Percentiles rank a stretch among this genome's conserved stretches.
Conservation (phyloP, 2,797 vertebrate species). For the Novumbra hubbsi region DNA sequence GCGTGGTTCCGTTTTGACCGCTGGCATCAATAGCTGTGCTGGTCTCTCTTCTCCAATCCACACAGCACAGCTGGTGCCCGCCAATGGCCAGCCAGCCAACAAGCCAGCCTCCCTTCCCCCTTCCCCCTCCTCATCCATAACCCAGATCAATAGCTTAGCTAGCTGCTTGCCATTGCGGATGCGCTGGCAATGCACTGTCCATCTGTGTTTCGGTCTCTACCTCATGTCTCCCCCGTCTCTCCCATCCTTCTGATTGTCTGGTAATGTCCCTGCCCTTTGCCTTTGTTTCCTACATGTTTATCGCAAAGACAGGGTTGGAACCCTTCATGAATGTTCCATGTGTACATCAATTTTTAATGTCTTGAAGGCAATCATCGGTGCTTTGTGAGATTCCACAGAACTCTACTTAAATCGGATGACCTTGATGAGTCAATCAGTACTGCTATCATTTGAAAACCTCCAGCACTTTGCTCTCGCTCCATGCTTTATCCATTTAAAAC, state of each 20-base stretch:
- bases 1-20: not conserved
- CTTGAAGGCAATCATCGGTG: not conserved
- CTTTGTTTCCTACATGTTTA: not conserved
- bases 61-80: constrained; percentile 10
- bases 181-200: no score
- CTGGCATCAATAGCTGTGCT: not conserved
- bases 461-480: constrained; percentile 13
- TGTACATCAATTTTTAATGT: not conserved
- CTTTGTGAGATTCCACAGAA: constrained; percentile 1
- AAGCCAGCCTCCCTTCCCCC: no score
- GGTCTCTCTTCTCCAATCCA: constrained; percentile 17
- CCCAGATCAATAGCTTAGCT: no score
- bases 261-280: not conserved
- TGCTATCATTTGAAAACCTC: not conserved
- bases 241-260: not conserved
- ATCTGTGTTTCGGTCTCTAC: no score
- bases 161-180: no score
- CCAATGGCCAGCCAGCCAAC: constrained; percentile 4
- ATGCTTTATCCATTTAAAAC: constrained; percentile 35
- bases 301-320: not conserved
- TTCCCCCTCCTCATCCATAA: no score
- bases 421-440: constrained; percentile 16
- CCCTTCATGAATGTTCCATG: not conserved
- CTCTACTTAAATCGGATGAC: not conserved
- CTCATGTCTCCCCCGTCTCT: no score